These are phyloP conservation scores for Neolamprologus ventralis DNA, from an alignment of 2,113 vertebrate species.

Conservation along the genomic window DNA sequence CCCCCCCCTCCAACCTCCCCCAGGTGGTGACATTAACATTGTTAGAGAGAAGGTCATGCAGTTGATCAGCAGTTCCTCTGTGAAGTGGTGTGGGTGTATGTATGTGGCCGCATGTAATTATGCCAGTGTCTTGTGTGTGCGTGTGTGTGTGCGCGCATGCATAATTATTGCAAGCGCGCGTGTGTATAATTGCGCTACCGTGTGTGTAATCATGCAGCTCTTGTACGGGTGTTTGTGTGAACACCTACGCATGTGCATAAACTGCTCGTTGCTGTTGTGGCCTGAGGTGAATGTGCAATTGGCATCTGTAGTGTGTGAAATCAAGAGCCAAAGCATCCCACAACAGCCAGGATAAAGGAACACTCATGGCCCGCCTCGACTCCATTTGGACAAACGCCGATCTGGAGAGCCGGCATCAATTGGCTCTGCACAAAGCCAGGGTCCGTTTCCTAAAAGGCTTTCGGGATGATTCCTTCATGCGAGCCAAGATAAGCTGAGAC, in stretches of 20 bases:
- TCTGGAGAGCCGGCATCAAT: conserved; percentile 5
- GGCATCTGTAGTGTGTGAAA: background rate
- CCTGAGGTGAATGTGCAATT: background rate
- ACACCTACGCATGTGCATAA: conserved; percentile 26
- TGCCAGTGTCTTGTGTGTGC: background rate
- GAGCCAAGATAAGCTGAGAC: conserved; percentile 37
- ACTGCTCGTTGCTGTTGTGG: background rate
- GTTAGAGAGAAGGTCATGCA: conserved; percentile 60
- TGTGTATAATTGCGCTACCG: background rate
- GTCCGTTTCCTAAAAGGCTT: conserved; percentile 57
- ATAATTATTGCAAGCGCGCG: background rate
- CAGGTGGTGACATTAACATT: conserved; percentile 66
- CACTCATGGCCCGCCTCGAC: background rate
- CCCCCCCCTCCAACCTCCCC: background rate
- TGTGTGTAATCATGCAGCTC: conserved; percentile 22
- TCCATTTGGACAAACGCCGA: conserved; percentile 27
- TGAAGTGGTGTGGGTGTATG: background rate
- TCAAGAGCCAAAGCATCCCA: conserved; percentile 10
- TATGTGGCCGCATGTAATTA: conserved; percentile 4
- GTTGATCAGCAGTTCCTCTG: conserved; percentile 39
- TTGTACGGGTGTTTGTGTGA: background rate
- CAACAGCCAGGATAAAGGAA: conserved; percentile 31
- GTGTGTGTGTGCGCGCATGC: rapidly evolving
- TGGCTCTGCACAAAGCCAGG: conserved; percentile 30
- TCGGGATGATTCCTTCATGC: conserved; percentile 36